Evolutionary conservation across 92 coral and sea anemone genomes (phyloP).

Genomic region (Actinostola sp.): DNA sequence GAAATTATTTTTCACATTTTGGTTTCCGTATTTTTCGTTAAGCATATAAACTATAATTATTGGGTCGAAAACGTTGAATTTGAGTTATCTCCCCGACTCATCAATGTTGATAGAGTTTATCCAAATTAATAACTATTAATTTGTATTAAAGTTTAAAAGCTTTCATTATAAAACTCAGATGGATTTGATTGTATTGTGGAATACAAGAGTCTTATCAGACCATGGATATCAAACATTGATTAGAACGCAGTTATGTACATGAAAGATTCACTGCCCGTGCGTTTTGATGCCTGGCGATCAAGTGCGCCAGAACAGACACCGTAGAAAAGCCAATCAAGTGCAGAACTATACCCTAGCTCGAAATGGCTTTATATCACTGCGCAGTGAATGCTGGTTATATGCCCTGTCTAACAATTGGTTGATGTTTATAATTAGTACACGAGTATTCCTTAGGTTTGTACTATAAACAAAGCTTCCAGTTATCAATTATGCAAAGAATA

Average conservation of each 20-base stretch:
- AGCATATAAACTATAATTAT: constrained; percentile 5
- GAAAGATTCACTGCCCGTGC: background rate
- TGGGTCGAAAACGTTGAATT: background rate
- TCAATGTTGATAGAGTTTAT: background rate
- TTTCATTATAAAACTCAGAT: background rate
- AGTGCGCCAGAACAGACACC: background rate
- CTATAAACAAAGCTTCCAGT: constrained; percentile 18
- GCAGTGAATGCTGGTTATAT: no score
- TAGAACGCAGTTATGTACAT: background rate
- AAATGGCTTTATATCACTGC: background rate
- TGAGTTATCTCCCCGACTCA: background rate
- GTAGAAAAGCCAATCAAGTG: no score
- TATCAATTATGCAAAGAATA: constrained; percentile 18
- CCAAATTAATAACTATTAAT: background rate
- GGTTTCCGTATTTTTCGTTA: no score
- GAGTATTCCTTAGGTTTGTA: constrained; percentile 8
- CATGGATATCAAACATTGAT: background rate
- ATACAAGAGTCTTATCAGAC: background rate
- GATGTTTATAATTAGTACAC: constrained; percentile 9
- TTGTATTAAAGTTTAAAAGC: background rate
- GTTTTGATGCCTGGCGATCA: background rate
- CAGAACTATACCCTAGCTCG: background rate
- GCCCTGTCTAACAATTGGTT: background rate
- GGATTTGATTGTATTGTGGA: background rate
- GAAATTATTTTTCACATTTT: no score